These are phyloP conservation scores for Perca schrenkii DNA, from an alignment of 2,113 vertebrate genomes.

Conservation along the genomic window DNA sequence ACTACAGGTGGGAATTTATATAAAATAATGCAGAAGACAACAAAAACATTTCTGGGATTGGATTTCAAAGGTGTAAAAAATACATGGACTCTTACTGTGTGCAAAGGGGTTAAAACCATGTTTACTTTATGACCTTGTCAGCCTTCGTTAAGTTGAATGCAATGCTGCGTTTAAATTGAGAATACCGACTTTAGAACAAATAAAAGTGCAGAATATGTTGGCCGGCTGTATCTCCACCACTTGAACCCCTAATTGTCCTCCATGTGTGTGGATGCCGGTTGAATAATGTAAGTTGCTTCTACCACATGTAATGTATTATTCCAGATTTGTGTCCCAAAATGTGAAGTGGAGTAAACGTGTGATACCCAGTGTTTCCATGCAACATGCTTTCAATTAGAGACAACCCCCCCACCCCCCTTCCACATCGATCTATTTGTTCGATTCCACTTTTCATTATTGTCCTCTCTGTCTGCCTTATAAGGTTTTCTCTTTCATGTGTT, in stretches of 20 bases:
- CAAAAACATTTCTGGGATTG: background rate
- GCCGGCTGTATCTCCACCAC: background rate
- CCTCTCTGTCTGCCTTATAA: slow-evolving; percentile 1
- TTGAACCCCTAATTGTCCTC: background rate
- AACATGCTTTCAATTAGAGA: background rate
- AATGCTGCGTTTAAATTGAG: too few relatives aligned
- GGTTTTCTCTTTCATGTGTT: background rate
- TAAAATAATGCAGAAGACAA: background rate
- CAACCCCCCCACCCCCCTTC: background rate
- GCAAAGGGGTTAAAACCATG: background rate
- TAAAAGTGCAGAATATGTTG: too few relatives aligned
- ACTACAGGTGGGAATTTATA: background rate
- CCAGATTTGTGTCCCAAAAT: too few relatives aligned
- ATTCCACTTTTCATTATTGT: background rate
- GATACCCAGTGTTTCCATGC: background rate
- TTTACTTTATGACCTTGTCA: background rate
- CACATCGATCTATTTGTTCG: background rate
- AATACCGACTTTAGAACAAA: too few relatives aligned
- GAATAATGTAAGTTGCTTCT: background rate
- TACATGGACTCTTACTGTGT: too few relatives aligned
- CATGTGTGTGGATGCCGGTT: background rate
- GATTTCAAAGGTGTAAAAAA: too few relatives aligned
- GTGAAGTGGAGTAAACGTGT: background rate
- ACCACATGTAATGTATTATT: background rate
- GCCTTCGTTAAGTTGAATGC: too few relatives aligned